Evolutionary conservation across 2,888 invertebrate species (phyloP).

Genomic region (Plagodis dolabraria): DNA sequence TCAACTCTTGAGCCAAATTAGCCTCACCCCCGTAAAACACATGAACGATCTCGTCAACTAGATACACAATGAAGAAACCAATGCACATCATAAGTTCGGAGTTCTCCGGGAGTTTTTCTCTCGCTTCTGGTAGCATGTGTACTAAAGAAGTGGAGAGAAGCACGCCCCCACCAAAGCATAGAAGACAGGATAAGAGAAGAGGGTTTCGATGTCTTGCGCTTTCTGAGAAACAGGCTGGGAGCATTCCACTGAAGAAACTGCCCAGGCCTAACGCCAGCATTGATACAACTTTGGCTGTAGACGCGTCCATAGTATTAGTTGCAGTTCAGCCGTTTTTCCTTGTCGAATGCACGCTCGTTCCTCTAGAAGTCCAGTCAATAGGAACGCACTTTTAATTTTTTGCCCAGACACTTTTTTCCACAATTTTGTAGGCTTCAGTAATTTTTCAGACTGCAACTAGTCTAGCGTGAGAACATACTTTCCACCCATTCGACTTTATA

Average conservation of each 20-base stretch:
- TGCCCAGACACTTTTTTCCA: too few species aligned
- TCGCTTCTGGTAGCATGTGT: constrained; percentile 93
- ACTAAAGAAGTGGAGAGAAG: constrained; percentile 90
- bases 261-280: constrained; percentile 88
- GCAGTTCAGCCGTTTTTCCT: too few species aligned
- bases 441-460: too few species aligned
- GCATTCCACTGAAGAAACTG: constrained; percentile 88
- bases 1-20: constrained; percentile 35
- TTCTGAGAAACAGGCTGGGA: constrained; percentile 87
- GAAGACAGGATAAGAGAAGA: constrained; percentile 86
- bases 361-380: too few species aligned
- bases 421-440: too few species aligned
- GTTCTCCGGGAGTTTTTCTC: constrained; percentile 83
- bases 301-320: constrained; percentile 68
- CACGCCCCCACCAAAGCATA: constrained; percentile 93
- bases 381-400: too few species aligned
- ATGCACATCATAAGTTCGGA: constrained; percentile 87
- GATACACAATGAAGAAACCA: constrained; percentile 89
- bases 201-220: constrained; percentile 85
- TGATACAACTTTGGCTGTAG: constrained; percentile 87
- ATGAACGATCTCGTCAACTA: constrained; percentile 90
- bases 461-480: too few species aligned
- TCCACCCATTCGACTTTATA: background rate
- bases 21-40: constrained; percentile 80
- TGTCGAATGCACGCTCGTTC: too few species aligned